phyloP scores from a whole-genome alignment of 2,888 invertebrate genomes.

The Trichopoda pennipes region DNA sequence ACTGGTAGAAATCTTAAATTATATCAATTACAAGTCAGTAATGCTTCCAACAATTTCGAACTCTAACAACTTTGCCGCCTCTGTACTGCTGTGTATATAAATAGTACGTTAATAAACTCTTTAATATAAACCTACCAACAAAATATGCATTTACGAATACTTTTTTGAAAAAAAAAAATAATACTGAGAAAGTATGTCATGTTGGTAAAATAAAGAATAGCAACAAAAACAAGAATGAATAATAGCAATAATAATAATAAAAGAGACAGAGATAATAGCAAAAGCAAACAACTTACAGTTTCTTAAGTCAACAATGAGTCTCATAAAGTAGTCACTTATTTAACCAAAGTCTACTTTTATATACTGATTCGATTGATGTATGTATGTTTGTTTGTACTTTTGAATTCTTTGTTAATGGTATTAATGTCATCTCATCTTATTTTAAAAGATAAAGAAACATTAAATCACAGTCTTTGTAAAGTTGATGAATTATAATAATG shows the following conservation, averaged over 20 bases:
- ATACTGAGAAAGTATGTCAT: constrained; percentile 59
- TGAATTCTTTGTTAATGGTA: constrained; percentile 10
- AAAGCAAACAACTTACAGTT: constrained; percentile 17
- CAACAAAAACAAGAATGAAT: constrained; percentile 9
- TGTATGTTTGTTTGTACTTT: too few species aligned
- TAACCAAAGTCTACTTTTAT: constrained; percentile 22
- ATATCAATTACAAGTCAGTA: too few species aligned
- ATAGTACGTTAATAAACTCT: too few species aligned
- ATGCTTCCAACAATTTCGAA: too few species aligned
- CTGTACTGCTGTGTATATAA: too few species aligned
- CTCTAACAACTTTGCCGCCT: too few species aligned
- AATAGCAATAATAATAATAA: neutral
- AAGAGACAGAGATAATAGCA: neutral
- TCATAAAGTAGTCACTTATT: constrained; percentile 22
- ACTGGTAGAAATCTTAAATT: too few species aligned
- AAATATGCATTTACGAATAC: too few species aligned
- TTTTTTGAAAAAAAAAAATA: too few species aligned
- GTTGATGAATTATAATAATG: too few species aligned
- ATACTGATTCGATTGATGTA: neutral
- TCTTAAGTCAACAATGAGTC: constrained; percentile 32
- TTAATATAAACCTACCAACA: too few species aligned
- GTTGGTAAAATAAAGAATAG: constrained; percentile 35
- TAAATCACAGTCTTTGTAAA: neutral
- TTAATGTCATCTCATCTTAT: constrained; percentile 27
- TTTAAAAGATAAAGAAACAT: constrained; percentile 11